phyloP scores from a whole-genome alignment of 2,888 invertebrate species.

The Drosophila buzzatii region DNA sequence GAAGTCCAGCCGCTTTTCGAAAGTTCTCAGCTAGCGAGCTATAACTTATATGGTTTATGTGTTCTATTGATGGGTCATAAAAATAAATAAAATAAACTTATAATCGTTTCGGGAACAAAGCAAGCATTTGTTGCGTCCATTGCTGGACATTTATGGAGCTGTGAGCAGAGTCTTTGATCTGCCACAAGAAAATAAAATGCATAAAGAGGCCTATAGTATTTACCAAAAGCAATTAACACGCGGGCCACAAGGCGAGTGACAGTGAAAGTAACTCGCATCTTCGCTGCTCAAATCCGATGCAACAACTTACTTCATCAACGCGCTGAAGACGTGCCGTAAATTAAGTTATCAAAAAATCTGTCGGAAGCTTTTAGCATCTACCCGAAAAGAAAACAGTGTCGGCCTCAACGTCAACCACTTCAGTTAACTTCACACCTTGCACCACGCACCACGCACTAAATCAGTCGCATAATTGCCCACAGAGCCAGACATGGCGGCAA shows the following conservation, averaged over 20 bases:
- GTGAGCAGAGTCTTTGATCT: slow-evolving; percentile 24
- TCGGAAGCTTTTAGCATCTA: slow-evolving; percentile 79
- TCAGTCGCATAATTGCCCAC: slow-evolving; percentile 75
- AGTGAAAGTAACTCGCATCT: slow-evolving; percentile 68
- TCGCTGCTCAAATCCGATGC: slow-evolving; percentile 17
- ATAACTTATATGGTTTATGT: slow-evolving; percentile 27
- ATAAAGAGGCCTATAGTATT: slow-evolving; percentile 11
- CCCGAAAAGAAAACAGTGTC: slow-evolving; percentile 37
- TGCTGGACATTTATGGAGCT: slow-evolving; percentile 34
- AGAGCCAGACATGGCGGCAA: slow-evolving; percentile 5
- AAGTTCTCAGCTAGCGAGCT: slow-evolving; percentile 15
- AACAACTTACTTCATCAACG: slow-evolving; percentile 66
- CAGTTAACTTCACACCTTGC: slow-evolving; percentile 77
- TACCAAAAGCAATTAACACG: slow-evolving; percentile 65
- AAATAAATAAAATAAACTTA: slow-evolving; percentile 20
- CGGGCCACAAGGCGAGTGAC: slow-evolving; percentile 58
- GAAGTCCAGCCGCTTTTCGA: slow-evolving; percentile 22
- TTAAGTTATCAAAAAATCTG: slow-evolving; percentile 78
- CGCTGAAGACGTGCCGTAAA: slow-evolving; percentile 66
- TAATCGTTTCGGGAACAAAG: slow-evolving; percentile 44
- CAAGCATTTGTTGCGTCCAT: slow-evolving; percentile 25
- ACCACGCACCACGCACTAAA: slow-evolving; percentile 70
- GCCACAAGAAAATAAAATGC: neutral
- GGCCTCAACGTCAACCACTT: slow-evolving; percentile 33
- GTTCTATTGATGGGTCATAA: slow-evolving; percentile 21